Evolutionary conservation across 2,797 vertebrate species (phyloP).

Genomic region (Serranus cabrilla): DNA sequence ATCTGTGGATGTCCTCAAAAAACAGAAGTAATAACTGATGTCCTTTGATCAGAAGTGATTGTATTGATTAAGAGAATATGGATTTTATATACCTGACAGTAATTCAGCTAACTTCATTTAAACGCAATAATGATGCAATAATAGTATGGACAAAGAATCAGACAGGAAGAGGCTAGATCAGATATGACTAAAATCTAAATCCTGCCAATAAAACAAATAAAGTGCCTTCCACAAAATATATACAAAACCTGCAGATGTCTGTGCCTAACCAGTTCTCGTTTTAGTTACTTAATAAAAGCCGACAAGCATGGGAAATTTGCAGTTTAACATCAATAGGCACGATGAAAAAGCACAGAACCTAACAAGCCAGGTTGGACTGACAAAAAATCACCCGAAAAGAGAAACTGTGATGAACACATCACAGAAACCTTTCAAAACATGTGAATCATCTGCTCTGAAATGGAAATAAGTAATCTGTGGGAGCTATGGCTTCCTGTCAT

Average conservation of each 20-base stretch:
- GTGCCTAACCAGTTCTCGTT: constrained; percentile 7
- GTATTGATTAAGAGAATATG: constrained; percentile 2
- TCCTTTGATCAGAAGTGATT: not conserved
- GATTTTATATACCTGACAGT: not conserved
- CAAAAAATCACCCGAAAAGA: constrained; percentile 49
- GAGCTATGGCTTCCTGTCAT: constrained; percentile 70
- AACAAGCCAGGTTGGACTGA: constrained; percentile 30
- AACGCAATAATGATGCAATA: not conserved
- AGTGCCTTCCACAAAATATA: not conserved
- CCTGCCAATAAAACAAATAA: not conserved
- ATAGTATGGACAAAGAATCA: not conserved
- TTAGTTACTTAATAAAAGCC: constrained; percentile 23
- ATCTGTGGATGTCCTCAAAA: not conserved
- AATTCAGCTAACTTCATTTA: not conserved
- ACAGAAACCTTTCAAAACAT: constrained; percentile 56
- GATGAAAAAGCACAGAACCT: constrained; percentile 21
- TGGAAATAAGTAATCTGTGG: constrained; percentile 67
- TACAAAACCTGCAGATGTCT: constrained; percentile 8
- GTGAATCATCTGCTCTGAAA: constrained; percentile 65
- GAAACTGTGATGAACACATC: constrained; percentile 50
- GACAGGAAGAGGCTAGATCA: not conserved
- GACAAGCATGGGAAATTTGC: constrained; percentile 22
- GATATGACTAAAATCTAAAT: not conserved
- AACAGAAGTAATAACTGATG: not conserved
- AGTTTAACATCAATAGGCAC: constrained; percentile 25